Evolutionary conservation across 1,140 invertebrate genomes (phyloP).

Genomic region (Drosophila nebulosa): DNA sequence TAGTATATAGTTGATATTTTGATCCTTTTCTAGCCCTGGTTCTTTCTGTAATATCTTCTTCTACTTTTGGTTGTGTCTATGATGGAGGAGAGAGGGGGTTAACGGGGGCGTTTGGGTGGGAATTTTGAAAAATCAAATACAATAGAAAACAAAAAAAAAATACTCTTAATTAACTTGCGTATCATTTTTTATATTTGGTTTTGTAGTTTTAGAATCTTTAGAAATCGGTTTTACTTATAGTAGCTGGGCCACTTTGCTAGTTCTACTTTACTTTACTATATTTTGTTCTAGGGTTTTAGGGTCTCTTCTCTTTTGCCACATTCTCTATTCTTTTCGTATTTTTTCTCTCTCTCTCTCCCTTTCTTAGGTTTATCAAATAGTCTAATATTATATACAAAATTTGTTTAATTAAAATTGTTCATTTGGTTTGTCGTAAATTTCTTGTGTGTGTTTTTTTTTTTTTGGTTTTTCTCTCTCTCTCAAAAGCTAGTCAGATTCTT

Average conservation of each 20-base stretch:
- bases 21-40: conserved; percentile 46
- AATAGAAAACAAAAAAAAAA: neutral
- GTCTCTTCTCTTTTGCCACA: conserved; percentile 7
- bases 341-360: no score
- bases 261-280: conserved; percentile 39
- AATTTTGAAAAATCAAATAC: neutral
- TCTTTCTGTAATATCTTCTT: conserved; percentile 22
- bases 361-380: conserved; percentile 35
- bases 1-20: conserved; percentile 44
- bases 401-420: conserved; percentile 71
- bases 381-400: conserved; percentile 64
- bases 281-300: conserved; percentile 18
- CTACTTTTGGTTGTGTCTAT: neutral
- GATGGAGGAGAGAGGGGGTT: conserved; percentile 16
- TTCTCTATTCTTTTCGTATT: conserved; percentile 26
- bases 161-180: conserved; percentile 52
- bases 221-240: conserved; percentile 56
- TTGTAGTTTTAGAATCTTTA: conserved; percentile 66
- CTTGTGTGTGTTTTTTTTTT: neutral
- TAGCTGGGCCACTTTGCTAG: conserved; percentile 73
- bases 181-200: conserved; percentile 51
- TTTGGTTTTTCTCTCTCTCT: conserved; percentile 17
- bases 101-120: conserved; percentile 27
- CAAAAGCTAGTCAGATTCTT: conserved; percentile 74
- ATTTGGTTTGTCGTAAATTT: conserved; percentile 17